Evolutionary conservation across 2,888 invertebrate species (phyloP).

Genomic region (Elaeidobius kamerunicus): DNA sequence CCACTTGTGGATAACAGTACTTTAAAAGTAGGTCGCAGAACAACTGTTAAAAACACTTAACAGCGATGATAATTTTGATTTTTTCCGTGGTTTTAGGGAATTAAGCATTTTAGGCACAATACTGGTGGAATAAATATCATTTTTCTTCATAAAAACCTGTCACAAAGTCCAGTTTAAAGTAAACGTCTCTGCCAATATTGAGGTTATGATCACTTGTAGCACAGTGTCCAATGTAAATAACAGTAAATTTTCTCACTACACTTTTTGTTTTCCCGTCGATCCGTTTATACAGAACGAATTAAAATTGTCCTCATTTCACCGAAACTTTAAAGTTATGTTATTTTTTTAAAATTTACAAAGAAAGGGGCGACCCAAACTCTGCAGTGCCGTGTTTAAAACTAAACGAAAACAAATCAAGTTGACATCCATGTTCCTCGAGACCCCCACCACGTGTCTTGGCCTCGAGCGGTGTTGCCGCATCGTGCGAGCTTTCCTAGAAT

Average conservation of each 20-base stretch:
- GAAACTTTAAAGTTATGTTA: slow-evolving; percentile 7
- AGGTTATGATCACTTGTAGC: slow-evolving; percentile 25
- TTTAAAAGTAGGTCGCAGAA: slow-evolving; percentile 39
- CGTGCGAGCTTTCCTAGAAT: slow-evolving; percentile 6
- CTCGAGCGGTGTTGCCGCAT: slow-evolving; percentile 16
- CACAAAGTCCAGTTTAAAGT: slow-evolving; percentile 28
- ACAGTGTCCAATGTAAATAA: slow-evolving; percentile 5
- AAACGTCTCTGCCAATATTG: slow-evolving; percentile 16
- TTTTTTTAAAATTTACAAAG: slow-evolving; percentile 4
- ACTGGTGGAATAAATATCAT: slow-evolving; percentile 1
- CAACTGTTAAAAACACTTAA: slow-evolving; percentile 36
- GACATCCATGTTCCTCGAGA: slow-evolving; percentile 29
- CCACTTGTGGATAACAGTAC: slow-evolving; percentile 35
- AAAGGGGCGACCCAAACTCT: slow-evolving; percentile 1
- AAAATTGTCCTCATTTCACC: slow-evolving; percentile 1
- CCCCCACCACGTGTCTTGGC: slow-evolving; percentile 30
- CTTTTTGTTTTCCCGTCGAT: not conserved
- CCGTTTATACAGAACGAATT: too few relatives aligned
- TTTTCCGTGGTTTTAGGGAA: slow-evolving; percentile 1
- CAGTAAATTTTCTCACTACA: slow-evolving; percentile 2
- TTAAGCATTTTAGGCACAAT: slow-evolving; percentile 2
- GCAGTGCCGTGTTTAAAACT: slow-evolving; percentile 16
- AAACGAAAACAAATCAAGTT: slow-evolving; percentile 30
- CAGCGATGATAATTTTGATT: slow-evolving; percentile 6
- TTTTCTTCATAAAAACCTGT: slow-evolving; percentile 9